phyloP scores from a whole-genome alignment of 1,140 invertebrate species.

The Coelopa frigida region DNA sequence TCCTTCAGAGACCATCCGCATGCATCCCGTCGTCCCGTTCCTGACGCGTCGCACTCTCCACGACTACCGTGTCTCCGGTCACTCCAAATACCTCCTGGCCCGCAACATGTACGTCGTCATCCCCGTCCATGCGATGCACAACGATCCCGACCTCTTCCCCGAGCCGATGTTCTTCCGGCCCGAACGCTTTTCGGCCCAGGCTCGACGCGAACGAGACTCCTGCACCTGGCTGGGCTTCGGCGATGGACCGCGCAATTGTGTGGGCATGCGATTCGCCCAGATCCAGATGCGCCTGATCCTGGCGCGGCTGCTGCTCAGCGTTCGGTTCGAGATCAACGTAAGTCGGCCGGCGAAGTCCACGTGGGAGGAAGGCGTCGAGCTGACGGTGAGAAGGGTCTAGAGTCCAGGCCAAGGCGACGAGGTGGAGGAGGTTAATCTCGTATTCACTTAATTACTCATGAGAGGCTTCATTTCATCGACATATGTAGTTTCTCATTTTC shows the following conservation, averaged over 20 bases:
- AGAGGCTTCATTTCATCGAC: too few species aligned
- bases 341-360: too few species aligned
- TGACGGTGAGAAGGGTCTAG: too few species aligned
- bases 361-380: too few species aligned
- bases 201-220: slow-evolving; percentile 42
- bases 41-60: slow-evolving; percentile 42
- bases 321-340: too few species aligned
- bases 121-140: slow-evolving; percentile 43
- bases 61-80: slow-evolving; percentile 43
- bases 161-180: slow-evolving; percentile 60
- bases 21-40: slow-evolving; percentile 49
- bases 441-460: too few species aligned
- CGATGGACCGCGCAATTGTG: slow-evolving; percentile 36
- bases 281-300: slow-evolving; percentile 55
- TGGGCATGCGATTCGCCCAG: slow-evolving; percentile 56
- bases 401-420: too few species aligned
- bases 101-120: slow-evolving; percentile 39
- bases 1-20: slow-evolving; percentile 49
- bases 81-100: slow-evolving; percentile 42
- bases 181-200: slow-evolving; percentile 55
- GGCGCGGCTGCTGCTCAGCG: slow-evolving; percentile 42
- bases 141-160: slow-evolving; percentile 49
- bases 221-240: slow-evolving; percentile 57
- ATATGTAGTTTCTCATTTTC: too few species aligned
- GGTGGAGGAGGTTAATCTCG: too few species aligned